These are phyloP conservation scores for Trissolcus japonicus DNA, from an alignment of 2,888 invertebrate species.

Conservation along the genomic window DNA sequence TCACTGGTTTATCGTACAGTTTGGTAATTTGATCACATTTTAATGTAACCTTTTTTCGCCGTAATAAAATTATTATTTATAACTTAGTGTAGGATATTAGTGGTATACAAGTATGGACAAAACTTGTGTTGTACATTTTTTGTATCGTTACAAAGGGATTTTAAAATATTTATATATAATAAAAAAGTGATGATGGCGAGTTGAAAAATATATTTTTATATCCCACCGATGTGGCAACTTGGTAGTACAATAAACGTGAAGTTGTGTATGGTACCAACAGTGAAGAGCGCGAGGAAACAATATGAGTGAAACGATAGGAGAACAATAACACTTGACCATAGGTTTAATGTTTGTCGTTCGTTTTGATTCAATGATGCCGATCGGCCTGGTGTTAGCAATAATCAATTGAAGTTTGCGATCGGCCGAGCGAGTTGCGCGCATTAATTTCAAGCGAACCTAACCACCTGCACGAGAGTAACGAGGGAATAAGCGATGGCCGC, in stretches of 20 bases:
- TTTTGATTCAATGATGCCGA: slow-evolving; percentile 45
- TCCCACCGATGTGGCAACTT: too few species aligned
- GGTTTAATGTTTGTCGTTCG: slow-evolving; percentile 43
- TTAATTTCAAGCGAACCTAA: slow-evolving; percentile 42
- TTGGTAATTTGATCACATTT: too few species aligned
- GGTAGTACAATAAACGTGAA: slow-evolving; percentile 10
- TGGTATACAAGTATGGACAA: too few species aligned
- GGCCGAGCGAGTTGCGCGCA: slow-evolving; percentile 33
- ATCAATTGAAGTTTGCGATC: slow-evolving; percentile 44
- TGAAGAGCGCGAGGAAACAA: slow-evolving; percentile 2
- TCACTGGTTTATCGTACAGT: too few species aligned
- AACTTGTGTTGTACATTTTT: too few species aligned
- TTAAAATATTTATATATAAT: too few species aligned
- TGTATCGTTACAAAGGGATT: too few species aligned
- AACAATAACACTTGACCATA: slow-evolving; percentile 28
- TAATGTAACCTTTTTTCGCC: too few species aligned
- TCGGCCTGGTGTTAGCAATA: slow-evolving; percentile 30
- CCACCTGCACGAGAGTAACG: slow-evolving; percentile 54
- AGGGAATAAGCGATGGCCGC: slow-evolving; percentile 54
- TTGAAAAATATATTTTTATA: too few species aligned
- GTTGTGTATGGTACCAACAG: background rate
- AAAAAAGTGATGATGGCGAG: too few species aligned
- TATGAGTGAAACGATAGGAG: slow-evolving; percentile 11
- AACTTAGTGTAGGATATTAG: too few species aligned
- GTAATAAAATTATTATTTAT: too few species aligned